phyloP scores from a whole-genome alignment of 2,797 vertebrate genomes.

The Diglossa cyanea region DNA sequence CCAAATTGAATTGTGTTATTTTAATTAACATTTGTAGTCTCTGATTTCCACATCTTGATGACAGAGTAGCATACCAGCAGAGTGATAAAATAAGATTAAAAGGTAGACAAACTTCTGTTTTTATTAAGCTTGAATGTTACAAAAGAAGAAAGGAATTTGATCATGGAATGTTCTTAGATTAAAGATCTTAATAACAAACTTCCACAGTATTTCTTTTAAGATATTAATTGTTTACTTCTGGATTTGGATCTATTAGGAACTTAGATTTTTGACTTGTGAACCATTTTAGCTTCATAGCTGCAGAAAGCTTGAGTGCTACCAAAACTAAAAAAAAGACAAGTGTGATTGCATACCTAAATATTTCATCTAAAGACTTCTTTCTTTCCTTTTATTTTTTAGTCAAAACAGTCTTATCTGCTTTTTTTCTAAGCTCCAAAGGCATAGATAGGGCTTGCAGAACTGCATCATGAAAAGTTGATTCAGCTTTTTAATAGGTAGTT shows the following conservation, averaged over 20 bases:
- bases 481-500: not conserved
- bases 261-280: not conserved
- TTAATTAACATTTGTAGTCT: slow-evolving; percentile 42
- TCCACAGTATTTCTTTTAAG: not conserved
- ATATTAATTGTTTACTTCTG: not conserved
- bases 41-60: slow-evolving; percentile 21
- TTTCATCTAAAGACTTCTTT: not conserved
- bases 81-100: slow-evolving; percentile 61
- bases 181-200: slow-evolving; percentile 3
- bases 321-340: not conserved
- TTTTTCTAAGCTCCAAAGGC: not conserved
- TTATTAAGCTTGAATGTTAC: slow-evolving; percentile 26
- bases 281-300: not conserved
- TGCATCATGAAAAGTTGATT: not conserved
- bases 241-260: not conserved
- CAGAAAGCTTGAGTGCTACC: not conserved
- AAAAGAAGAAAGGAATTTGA: slow-evolving; percentile 9
- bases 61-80: slow-evolving; percentile 35
- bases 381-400: not conserved
- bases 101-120: slow-evolving; percentile 29
- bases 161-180: not conserved
- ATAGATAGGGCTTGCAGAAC: not conserved
- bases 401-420: not conserved
- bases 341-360: not conserved
- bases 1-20: slow-evolving; percentile 28